Percentiles rank a stretch among this genome's conserved stretches.
phyloP scores from a whole-genome alignment of 2,888 invertebrate species.

The Macrosoma leucophasiata region DNA sequence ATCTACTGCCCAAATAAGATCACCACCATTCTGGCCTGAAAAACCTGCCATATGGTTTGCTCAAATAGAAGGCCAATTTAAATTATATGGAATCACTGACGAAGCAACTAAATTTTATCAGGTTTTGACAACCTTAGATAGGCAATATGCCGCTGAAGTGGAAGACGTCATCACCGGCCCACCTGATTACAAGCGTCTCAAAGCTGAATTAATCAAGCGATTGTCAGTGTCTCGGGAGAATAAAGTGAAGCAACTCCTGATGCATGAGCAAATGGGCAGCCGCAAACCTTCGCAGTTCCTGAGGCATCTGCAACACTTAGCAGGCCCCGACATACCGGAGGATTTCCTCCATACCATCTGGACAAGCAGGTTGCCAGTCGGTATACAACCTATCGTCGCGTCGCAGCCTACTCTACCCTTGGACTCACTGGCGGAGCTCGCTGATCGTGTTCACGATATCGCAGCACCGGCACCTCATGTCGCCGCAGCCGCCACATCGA shows the following conservation, averaged over 20 bases:
- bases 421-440: too few relatives aligned
- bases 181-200: not conserved
- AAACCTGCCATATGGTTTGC: slow-evolving; percentile 29
- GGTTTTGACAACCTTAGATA: slow-evolving; percentile 1
- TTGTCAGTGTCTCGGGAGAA: slow-evolving; percentile 3
- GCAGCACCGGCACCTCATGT: too few relatives aligned
- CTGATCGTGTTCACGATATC: too few relatives aligned
- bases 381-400: too few relatives aligned
- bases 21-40: slow-evolving; percentile 27
- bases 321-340: too few relatives aligned
- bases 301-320: slow-evolving; percentile 1
- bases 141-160: slow-evolving; percentile 1
- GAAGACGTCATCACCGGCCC: slow-evolving; percentile 2
- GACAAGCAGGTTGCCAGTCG: too few relatives aligned
- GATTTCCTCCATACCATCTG: too few relatives aligned
- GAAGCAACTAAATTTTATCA: slow-evolving; percentile 1
- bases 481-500: too few relatives aligned
- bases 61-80: slow-evolving; percentile 28
- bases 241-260: slow-evolving; percentile 1
- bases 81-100: slow-evolving; percentile 17
- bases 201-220: slow-evolving; percentile 5
- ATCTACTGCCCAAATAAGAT: not conserved
- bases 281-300: slow-evolving; percentile 7
- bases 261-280: slow-evolving; percentile 3
- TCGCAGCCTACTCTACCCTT: too few relatives aligned